phyloP scores from a whole-genome alignment of 2,888 invertebrate genomes.

The Xylophagus ater region DNA sequence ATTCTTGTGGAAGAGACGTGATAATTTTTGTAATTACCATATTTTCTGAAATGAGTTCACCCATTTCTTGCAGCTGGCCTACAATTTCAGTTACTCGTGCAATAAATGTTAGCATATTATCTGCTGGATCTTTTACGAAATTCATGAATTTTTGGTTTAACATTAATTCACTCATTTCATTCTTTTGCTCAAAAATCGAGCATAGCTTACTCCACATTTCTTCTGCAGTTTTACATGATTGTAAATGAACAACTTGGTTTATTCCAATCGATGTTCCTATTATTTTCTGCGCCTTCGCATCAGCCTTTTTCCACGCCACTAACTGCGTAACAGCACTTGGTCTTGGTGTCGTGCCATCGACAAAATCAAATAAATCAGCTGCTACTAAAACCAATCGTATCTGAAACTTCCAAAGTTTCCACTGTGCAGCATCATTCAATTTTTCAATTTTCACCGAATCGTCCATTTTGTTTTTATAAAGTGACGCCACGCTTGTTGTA shows the following conservation, averaged over 20 bases:
- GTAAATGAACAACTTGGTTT: constrained; percentile 19
- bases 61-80: constrained; percentile 5
- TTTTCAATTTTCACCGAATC: background rate
- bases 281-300: constrained; percentile 21
- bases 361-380: constrained; percentile 14
- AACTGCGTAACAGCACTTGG: constrained; percentile 1
- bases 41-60: constrained; percentile 8
- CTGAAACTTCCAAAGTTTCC: constrained; percentile 16
- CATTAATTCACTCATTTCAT: constrained; percentile 20
- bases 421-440: background rate
- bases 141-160: background rate
- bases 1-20: constrained; percentile 18
- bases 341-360: constrained; percentile 10
- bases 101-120: constrained; percentile 11
- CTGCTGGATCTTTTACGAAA: background rate
- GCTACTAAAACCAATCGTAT: constrained; percentile 12
- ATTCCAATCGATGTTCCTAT: constrained; percentile 20
- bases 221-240: constrained; percentile 21
- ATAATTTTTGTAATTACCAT: constrained; percentile 18
- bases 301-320: constrained; percentile 17
- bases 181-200: constrained; percentile 23
- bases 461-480: no score
- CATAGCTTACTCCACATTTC: constrained; percentile 25
- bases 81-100: background rate
- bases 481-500: no score